These are phyloP conservation scores for Apostichopus parvimensis DNA, from an alignment of 35 echinoderm and acorn worm species.

Conservation along the genomic window DNA sequence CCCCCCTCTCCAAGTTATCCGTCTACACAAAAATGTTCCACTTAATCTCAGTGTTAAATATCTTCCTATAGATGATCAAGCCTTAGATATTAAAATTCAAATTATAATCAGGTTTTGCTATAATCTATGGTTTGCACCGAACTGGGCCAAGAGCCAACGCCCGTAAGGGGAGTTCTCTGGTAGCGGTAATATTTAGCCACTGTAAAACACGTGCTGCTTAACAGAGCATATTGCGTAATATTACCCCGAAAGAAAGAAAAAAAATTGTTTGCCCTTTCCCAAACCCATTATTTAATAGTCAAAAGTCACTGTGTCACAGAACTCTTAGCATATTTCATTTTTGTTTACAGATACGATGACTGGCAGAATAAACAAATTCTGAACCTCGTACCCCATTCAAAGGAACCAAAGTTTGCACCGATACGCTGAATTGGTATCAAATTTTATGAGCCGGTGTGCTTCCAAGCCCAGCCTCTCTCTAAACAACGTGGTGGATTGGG, in stretches of 20 bases:
- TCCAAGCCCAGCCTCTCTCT: conserved; percentile 32
- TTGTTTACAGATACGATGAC: conserved; percentile 51
- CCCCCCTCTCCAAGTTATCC: no score
- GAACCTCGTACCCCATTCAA: conserved; percentile 51
- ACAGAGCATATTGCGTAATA: background rate
- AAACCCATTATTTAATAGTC: background rate
- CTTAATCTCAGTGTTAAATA: no score
- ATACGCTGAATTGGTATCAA: background rate
- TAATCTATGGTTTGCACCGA: no score
- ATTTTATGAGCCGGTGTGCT: conserved; percentile 29
- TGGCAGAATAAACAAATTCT: conserved; percentile 34
- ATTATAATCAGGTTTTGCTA: no score
- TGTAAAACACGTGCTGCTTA: background rate
- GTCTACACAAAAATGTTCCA: no score
- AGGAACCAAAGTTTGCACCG: conserved; percentile 35
- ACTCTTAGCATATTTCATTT: conserved; percentile 49
- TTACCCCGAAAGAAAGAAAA: background rate
- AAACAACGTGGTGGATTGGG: background rate
- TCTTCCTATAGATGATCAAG: no score
- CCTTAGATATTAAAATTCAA: no score
- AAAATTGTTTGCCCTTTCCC: background rate
- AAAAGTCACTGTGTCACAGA: conserved; percentile 56
- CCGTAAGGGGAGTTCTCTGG: no score
- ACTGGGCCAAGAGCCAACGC: no score
- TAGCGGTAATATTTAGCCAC: background rate